A percentile compares a stretch with the other conserved stretches of the same genome.
Evolutionary conservation across 2,113 vertebrate genomes (phyloP).

Genomic region (Ondatra zibethicus): DNA sequence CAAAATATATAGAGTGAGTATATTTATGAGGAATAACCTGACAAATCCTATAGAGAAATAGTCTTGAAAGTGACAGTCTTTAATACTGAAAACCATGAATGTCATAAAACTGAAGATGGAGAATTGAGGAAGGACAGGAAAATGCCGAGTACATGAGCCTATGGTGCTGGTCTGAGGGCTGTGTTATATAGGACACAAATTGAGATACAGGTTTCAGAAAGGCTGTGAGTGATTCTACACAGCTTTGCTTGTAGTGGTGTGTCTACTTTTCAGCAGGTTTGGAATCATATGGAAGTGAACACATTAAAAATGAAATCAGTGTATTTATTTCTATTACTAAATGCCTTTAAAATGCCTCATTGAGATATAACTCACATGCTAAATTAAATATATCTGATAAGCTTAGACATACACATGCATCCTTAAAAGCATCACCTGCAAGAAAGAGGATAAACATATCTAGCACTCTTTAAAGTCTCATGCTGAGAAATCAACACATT

Average conservation of each 20-base stretch:
- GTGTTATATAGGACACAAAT: neutral
- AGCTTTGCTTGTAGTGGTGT: neutral
- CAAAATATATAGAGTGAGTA: neutral
- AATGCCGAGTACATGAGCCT: accelerated
- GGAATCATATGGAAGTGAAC: slow-evolving; percentile 30
- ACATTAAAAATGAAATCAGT: neutral
- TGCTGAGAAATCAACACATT: neutral
- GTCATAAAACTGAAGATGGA: neutral
- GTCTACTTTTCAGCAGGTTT: neutral
- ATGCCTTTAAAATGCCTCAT: neutral
- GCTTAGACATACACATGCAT: neutral
- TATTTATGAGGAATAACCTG: neutral
- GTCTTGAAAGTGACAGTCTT: neutral
- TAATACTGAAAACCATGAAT: neutral
- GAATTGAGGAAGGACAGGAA: neutral
- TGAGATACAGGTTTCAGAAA: neutral
- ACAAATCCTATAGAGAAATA: neutral
- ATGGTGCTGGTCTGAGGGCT: neutral
- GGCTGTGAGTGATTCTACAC: neutral
- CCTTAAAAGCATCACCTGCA: neutral
- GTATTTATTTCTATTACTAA: neutral
- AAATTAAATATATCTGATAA: neutral
- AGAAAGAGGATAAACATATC: neutral
- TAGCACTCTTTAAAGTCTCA: neutral
- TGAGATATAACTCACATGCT: neutral